These are phyloP conservation scores for Zaprionus inermis DNA, from an alignment of 1,140 invertebrate species.

Conservation along the genomic window DNA sequence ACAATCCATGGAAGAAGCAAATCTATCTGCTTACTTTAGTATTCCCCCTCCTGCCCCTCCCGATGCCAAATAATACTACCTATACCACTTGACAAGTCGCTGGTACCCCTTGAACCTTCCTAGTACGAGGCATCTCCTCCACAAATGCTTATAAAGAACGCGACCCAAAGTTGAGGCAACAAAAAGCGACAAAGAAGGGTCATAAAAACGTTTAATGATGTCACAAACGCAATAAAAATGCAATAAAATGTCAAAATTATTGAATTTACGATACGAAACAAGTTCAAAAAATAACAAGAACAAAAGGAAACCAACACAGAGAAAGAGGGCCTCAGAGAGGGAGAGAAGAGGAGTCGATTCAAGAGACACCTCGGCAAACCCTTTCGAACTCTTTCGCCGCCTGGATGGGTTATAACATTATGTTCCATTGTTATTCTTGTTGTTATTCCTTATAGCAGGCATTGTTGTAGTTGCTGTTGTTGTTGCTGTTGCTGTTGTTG, in stretches of 20 bases:
- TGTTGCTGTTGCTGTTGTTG: slow-evolving; percentile 37
- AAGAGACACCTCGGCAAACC: slow-evolving; percentile 62
- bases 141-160: slow-evolving; percentile 31
- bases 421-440: slow-evolving; percentile 72
- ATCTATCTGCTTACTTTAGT: not conserved
- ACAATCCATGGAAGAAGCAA: not conserved
- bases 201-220: slow-evolving; percentile 84
- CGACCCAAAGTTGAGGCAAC: slow-evolving; percentile 62
- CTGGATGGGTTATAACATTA: slow-evolving; percentile 69
- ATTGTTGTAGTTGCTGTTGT: slow-evolving; percentile 24
- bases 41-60: not conserved
- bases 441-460: slow-evolving; percentile 37
- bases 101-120: slow-evolving; percentile 7
- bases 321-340: slow-evolving; percentile 41
- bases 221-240: slow-evolving; percentile 84
- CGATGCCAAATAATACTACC: not conserved
- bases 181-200: slow-evolving; percentile 80
- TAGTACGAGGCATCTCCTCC: slow-evolving; percentile 3
- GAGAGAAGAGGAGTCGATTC: slow-evolving; percentile 40
- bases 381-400: slow-evolving; percentile 61
- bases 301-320: slow-evolving; percentile 43
- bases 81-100: slow-evolving; percentile 1
- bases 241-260: slow-evolving; percentile 84
- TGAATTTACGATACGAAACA: slow-evolving; percentile 84
- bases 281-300: slow-evolving; percentile 66